Conservation (phyloP, 2,888 invertebrate species). For the Idaea dimidiata region DNA sequence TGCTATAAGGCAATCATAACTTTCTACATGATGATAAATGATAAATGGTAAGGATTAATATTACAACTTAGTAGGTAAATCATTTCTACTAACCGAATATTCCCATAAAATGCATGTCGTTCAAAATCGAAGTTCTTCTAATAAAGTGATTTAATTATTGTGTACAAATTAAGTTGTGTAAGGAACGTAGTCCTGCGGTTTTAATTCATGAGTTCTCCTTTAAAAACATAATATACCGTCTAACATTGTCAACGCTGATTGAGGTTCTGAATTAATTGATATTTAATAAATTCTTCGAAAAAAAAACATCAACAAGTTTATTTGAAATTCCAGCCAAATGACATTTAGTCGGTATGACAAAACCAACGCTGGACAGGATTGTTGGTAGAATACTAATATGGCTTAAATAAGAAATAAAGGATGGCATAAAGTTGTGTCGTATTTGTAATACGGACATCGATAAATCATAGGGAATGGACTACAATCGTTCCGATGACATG, state of each 20-base stretch:
- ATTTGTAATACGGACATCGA: constrained; percentile 80
- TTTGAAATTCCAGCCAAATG: constrained; percentile 79
- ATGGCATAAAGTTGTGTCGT: constrained; percentile 78
- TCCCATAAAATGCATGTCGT: constrained; percentile 21
- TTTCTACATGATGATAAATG: too few species aligned
- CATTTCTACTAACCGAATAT: constrained; percentile 2
- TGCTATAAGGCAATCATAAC: too few species aligned
- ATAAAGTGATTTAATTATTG: constrained; percentile 62
- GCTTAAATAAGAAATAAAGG: constrained; percentile 79
- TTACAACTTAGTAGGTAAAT: background rate
- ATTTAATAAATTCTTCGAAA: constrained; percentile 60
- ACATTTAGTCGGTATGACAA: constrained; percentile 80
- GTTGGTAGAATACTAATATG: constrained; percentile 80
- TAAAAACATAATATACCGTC: constrained; percentile 49
- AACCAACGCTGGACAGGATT: constrained; percentile 74
- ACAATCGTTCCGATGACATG: constrained; percentile 80
- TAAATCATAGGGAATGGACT: constrained; percentile 79
- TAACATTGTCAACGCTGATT: constrained; percentile 60
- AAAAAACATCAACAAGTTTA: constrained; percentile 61
- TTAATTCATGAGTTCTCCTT: constrained; percentile 72
- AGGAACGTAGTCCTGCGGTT: constrained; percentile 55
- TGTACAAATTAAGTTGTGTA: constrained; percentile 72
- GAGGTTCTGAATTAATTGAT: constrained; percentile 68
- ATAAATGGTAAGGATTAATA: background rate
- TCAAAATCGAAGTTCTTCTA: constrained; percentile 25